Evolutionary conservation across 2,113 vertebrate species (phyloP), one percentile per base, ranked within the genome.

Genomic region (Apus apus): DNA sequence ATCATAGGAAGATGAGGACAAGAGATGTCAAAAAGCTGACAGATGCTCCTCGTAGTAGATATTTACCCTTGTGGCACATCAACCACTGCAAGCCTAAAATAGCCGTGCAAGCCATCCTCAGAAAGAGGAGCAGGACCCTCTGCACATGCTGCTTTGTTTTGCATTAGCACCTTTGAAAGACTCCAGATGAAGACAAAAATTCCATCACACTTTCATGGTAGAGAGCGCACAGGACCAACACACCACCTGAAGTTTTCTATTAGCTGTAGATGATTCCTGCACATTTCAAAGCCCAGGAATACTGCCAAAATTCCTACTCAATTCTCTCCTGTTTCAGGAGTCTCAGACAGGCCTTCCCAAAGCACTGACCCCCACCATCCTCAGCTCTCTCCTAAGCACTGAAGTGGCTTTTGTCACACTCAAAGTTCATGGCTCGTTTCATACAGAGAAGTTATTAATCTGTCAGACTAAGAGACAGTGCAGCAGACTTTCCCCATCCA

Each of bases 221-320:
- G 19, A 9, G 1, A 25, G 65, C 21, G n/a, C 50, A 15, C 29
- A 12, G 48, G n/a, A 32, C 17, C 3, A 1, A 11, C 65, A 32
- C 48, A 6, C 17, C 15, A 4, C 2, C 29, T 22, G 0, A 25
- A 20, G 15, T 6, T 5, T 8, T 0, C 5, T 5, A 10, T 23
- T 25, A 11, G 13, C 36, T 30, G 67, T 32, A 54, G 34, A 19
- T 12, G 25, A 17, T 27, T 75, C 25, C 43, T 15, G 45, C 15
- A 29, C 4, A 16, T 57, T 6, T 38, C 29, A 56, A n/a, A n/a
- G 40, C 6, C 16, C 17, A 43, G 50, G 15, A 43, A 38, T 6
- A 8, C 12, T 38, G 26, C 48, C 51, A 17, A 56, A 23, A 58
- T 25, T 23, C 13, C 67, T 22, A 13, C n/a, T 27, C 29, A 2